A percentile compares a stretch with the other conserved stretches of the same genome.
These are phyloP conservation scores for Pecten maximus DNA, from an alignment of 2,888 invertebrate species.

Conservation along the genomic window DNA sequence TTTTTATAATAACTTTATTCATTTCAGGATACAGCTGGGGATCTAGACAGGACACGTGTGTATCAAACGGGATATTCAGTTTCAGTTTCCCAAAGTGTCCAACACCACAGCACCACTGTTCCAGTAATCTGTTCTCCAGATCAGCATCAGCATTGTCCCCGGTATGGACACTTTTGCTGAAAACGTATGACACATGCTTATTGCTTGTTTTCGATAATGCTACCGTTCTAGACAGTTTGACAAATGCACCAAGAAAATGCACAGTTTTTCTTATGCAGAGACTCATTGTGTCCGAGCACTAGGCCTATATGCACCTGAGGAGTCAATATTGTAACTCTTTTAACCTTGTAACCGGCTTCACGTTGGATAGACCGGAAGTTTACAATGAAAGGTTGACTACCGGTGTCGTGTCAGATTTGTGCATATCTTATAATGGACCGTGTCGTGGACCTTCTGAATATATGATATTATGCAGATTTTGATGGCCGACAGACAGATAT, in stretches of 20 bases:
- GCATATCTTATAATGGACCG: background rate
- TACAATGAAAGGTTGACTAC: background rate
- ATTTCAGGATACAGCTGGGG: background rate
- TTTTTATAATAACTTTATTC: background rate
- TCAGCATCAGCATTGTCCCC: background rate
- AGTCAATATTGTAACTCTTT: background rate
- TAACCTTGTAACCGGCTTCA: background rate
- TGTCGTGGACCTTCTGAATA: too few species aligned
- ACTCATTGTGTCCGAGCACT: background rate
- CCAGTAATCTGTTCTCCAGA: background rate
- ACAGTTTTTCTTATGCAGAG: background rate
- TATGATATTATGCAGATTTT: too few species aligned
- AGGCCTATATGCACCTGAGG: background rate
- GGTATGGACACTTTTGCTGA: background rate
- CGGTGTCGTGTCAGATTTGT: background rate
- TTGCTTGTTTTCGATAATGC: background rate
- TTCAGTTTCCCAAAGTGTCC: background rate
- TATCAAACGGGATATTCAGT: background rate
- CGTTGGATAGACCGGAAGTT: background rate
- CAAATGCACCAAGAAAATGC: background rate
- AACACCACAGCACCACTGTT: background rate
- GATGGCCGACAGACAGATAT: too few species aligned
- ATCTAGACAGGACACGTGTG: background rate
- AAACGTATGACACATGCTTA: background rate
- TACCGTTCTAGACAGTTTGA: background rate